A percentile compares a stretch with the other conserved stretches of the same genome.
These are phyloP conservation scores for Jacana jacana DNA, from an alignment of 2,113 vertebrate species.

Conservation along the genomic window DNA sequence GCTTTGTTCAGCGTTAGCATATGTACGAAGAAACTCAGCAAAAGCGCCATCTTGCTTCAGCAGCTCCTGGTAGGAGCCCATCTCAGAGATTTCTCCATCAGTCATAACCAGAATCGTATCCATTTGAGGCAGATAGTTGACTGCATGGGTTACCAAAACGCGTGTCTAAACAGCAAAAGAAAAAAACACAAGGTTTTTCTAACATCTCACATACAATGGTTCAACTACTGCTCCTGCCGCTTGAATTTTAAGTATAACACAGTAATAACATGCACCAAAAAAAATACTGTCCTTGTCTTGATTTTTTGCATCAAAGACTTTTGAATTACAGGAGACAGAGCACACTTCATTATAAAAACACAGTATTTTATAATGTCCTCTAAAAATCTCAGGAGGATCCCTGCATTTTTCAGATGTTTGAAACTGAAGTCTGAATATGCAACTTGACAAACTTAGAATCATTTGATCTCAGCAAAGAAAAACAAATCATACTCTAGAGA, in stretches of 20 bases:
- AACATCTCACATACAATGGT: neutral
- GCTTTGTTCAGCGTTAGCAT: constrained; percentile 80
- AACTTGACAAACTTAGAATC: neutral
- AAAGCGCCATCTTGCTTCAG: constrained; percentile 87
- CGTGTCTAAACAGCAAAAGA: constrained; percentile 82
- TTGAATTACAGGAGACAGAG: neutral
- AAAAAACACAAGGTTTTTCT: neutral
- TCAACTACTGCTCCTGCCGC: neutral
- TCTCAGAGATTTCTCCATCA: constrained; percentile 91
- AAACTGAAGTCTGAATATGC: neutral
- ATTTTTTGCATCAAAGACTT: neutral
- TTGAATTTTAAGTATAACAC: neutral
- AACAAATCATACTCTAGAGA: neutral
- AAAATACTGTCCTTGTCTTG: neutral
- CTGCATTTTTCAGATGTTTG: neutral
- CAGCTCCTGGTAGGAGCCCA: constrained; percentile 91
- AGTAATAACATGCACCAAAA: neutral
- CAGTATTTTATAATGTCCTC: neutral
- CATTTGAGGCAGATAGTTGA: constrained; percentile 88
- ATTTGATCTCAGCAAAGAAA: neutral
- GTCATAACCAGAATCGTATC: constrained; percentile 90
- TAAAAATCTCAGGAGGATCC: neutral
- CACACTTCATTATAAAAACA: neutral
- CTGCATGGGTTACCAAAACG: constrained; percentile 89
- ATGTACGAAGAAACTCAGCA: constrained; percentile 88